Conservation (phyloP, 2,797 vertebrate genomes). For the Channallabes apus region DNA sequence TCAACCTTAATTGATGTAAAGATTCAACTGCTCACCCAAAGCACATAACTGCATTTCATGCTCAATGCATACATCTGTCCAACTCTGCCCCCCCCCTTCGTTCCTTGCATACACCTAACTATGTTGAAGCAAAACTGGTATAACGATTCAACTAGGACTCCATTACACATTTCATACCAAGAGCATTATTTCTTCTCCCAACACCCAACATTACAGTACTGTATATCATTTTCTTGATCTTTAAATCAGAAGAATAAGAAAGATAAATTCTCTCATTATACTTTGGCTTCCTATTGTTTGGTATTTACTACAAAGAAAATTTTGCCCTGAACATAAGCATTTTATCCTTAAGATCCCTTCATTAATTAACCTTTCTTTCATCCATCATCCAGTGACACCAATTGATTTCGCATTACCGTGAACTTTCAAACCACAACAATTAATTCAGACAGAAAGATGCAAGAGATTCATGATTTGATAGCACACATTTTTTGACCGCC, state of each 20-base stretch:
- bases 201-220: no score
- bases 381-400: constrained; percentile 10
- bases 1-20: background rate
- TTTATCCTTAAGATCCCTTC: background rate
- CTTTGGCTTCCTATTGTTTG: background rate
- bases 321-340: background rate
- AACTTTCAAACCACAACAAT: constrained; percentile 20
- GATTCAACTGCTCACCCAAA: background rate
- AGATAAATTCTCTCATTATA: background rate
- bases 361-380: constrained; percentile 13
- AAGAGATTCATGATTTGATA: background rate
- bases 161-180: background rate
- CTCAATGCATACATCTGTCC: constrained; percentile 8
- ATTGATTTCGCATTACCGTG: constrained; percentile 29
- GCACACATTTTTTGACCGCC: background rate
- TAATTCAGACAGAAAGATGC: background rate
- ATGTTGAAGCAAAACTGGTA: background rate
- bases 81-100: background rate
- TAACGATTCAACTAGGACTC: background rate
- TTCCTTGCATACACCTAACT: background rate
- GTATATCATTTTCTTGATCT: background rate
- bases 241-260: no score
- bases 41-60: background rate
- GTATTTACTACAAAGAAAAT: background rate
- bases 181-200: background rate